These are phyloP conservation scores for Microtus ochrogaster DNA, from an alignment of 2,113 vertebrate species.

Conservation along the genomic window DNA sequence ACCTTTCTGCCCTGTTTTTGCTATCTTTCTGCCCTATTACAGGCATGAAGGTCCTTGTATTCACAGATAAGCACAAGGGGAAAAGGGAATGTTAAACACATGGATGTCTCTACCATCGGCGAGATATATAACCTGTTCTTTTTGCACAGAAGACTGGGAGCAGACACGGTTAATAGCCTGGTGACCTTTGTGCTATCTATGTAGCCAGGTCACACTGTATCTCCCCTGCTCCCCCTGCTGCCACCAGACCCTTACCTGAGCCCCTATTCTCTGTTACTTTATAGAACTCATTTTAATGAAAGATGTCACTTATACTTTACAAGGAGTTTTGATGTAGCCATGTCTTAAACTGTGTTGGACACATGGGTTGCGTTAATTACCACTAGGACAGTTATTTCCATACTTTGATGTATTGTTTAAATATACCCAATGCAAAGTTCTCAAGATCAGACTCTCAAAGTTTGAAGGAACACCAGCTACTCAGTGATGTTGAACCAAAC, in stretches of 20 bases:
- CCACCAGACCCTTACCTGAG: not conserved
- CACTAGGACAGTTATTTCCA: not conserved
- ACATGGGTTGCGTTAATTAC: not conserved
- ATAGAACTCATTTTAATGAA: not conserved
- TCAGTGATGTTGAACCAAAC: not conserved
- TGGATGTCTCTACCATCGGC: not conserved
- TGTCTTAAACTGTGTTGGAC: not conserved
- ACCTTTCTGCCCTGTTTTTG: no score
- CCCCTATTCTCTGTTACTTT: not conserved
- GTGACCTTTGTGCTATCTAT: not conserved
- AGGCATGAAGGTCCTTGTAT: not conserved
- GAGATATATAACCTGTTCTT: no score
- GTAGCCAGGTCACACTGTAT: not conserved
- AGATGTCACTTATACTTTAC: no score
- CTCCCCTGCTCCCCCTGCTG: accelerated
- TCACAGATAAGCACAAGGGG: not conserved
- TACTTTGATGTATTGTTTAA: not conserved
- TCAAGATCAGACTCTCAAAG: not conserved
- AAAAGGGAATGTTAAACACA: not conserved
- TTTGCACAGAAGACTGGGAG: not conserved
- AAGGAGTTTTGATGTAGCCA: not conserved
- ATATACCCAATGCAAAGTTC: no score
- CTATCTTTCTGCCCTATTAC: not conserved
- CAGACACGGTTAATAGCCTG: no score
- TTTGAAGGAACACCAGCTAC: not conserved